Base-by-base conservation (phyloP, 2,113 vertebrate species). In the Myrmophylax atrothorax region DNA sequence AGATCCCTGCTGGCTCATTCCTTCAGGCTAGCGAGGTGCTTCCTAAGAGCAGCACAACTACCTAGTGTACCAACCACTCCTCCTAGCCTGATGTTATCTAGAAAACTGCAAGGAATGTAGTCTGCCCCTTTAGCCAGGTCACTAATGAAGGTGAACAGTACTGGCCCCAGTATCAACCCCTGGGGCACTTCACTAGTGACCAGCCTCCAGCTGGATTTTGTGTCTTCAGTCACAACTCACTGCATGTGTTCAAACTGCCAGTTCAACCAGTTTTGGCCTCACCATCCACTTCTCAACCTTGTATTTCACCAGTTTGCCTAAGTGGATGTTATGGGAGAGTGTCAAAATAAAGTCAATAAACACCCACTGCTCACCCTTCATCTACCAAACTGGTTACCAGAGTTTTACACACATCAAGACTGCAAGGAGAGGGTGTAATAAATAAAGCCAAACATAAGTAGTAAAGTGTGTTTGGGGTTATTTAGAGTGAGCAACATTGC, bases 381-480 rank as follows among this genome's bases (percentile, higher is more conserved):
- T 50, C 58, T 87, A 90, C 49, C 64, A 52, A 56, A 38, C 56
- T 46, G 24, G 42, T 42, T 77, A 73, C 10, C 9, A 2, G 44
- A 60, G 37, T 14, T 76, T 68, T 74, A 58, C 42, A 67, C 38
- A 29, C 37, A 40, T 29, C 44, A 62, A 85, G 49, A 47, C 44
- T 56, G 33, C 18, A 73, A 79, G 49, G 44, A 66, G 4, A 76
- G 29, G 17, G 26, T 85, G 47, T 47, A 76, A 72, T 47, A 95
- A 81, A 84, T n/a, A 75, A 74, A 82, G 33, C 16, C 18, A 90
- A 87, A 76, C 18, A 4, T 14, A 38, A 70, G 29, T 5, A 72
- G 40, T 17, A 73, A 93, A 82, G 92, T 91, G 74, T 87, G 67
- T 76, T 56, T 69, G 31, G 9, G 25, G 44, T 37, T 72, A 58